phyloP scores from a whole-genome alignment of 1,140 invertebrate genomes.

The Meteorus sp. region DNA sequence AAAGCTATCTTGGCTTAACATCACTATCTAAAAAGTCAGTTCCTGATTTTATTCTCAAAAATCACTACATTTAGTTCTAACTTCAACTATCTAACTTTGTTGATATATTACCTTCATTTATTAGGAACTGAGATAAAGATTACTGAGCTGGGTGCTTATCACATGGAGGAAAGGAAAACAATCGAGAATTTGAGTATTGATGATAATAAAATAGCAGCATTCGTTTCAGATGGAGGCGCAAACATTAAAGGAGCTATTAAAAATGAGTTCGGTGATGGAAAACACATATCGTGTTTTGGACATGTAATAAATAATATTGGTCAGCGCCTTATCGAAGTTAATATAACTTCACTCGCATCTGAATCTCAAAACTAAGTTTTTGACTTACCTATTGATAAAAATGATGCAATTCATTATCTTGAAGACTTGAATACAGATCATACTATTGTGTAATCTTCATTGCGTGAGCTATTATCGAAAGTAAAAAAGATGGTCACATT shows the following conservation, averaged over 20 bases:
- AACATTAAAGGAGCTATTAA: slow-evolving; percentile 18
- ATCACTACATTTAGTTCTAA: no score
- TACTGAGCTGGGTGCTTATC: no score
- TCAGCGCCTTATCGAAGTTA: not conserved
- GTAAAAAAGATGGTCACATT: slow-evolving; percentile 17
- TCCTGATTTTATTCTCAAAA: no score
- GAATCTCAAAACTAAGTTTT: no score
- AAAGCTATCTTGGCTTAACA: slow-evolving; percentile 5
- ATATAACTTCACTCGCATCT: no score
- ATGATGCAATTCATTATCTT: not conserved
- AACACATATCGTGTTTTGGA: slow-evolving; percentile 19
- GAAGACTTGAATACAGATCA: not conserved
- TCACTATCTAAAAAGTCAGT: slow-evolving; percentile 9
- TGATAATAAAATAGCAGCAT: not conserved
- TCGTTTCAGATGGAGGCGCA: slow-evolving; percentile 12
- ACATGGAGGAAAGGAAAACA: slow-evolving; percentile 16
- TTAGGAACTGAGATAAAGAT: no score
- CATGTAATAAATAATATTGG: slow-evolving; percentile 10
- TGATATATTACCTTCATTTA: no score
- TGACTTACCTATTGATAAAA: not conserved
- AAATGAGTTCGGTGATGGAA: slow-evolving; percentile 12
- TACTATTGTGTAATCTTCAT: not conserved
- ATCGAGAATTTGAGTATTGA: slow-evolving; percentile 8
- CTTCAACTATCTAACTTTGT: no score
- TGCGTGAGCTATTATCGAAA: slow-evolving; percentile 1